Base-by-base conservation (phyloP, 1,140 invertebrate genomes). In the Hestina assimilis region DNA sequence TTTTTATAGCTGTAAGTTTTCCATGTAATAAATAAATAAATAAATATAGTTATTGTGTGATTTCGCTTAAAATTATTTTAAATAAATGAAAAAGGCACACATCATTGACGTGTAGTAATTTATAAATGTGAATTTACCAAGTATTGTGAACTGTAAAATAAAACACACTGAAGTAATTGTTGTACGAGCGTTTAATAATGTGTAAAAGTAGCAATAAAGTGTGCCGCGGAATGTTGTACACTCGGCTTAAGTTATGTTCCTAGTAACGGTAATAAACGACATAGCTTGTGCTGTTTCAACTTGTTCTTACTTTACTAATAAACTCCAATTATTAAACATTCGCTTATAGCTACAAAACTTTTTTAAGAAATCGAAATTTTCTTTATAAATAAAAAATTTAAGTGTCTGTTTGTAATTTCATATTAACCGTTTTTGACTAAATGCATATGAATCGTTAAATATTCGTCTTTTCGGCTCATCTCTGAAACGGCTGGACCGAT, bases 171-270 rank as follows among this genome's bases (percentile, higher is more conserved):
- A 24, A 45, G 23, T 46, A 55, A 55, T 56, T 12, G 38, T 35
- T 12, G 35, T 56, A 56, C 43, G 26, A 47, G 35, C 21, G 4
- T 45, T 46, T 56, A 56, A 47, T 56, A 56, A 56, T 47, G 53
- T 56, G 53, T 47, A 56, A 56, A 56, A 48, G 38, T 8, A 21
- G 17, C 23, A 29, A 46, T 55, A 46, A 55, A 55, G 19, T 43
- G 11, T 24, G 24, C 33, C 33, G 42, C 20, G 43, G 31, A 12
- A 38, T 56, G 33, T 56, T 17, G 46, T 29, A 41, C 33, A 35
- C 42, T 40, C 31, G 1, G 52, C 52, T 31, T 55, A 35, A 55
- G 42, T 46, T 19, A 54, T 31, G 28, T 11, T 21, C 33, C 26
- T 46, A 31, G 43, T 29, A 31, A 33, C 4, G n/a, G n/a, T 15